Conservation (phyloP, 2,113 vertebrate genomes). For the Mugil cephalus region DNA sequence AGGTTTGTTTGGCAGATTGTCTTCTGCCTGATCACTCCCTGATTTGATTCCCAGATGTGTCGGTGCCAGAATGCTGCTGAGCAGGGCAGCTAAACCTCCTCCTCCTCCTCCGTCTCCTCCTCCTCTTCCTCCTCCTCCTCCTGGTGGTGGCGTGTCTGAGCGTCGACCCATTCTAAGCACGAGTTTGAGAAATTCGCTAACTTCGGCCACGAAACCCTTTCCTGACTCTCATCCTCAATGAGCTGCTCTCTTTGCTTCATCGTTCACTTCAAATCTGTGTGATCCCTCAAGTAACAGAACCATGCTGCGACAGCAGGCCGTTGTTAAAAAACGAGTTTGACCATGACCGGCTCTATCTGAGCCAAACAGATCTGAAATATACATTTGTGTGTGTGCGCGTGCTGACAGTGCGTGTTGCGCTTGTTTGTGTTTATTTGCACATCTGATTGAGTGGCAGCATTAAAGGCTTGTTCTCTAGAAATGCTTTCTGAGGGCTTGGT, state of each 20-base stretch:
- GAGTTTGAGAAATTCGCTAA: constrained; percentile 47
- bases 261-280: constrained; percentile 46
- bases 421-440: constrained; percentile 48
- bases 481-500: constrained; percentile 44
- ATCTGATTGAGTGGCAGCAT: constrained; percentile 55
- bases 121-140: too few species aligned
- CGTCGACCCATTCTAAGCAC: constrained; percentile 43
- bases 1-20: constrained; percentile 53
- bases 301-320: constrained; percentile 51
- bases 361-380: constrained; percentile 45
- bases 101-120: not conserved
- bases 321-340: constrained; percentile 67
- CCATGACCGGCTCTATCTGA: constrained; percentile 50
- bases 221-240: constrained; percentile 43
- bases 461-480: constrained; percentile 37
- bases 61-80: constrained; percentile 48
- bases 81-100: constrained; percentile 11
- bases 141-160: constrained; percentile 11
- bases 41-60: constrained; percentile 65
- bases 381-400: constrained; percentile 14
- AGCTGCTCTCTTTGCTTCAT: constrained; percentile 51
- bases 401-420: not conserved
- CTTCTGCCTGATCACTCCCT: constrained; percentile 32
- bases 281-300: constrained; percentile 48
- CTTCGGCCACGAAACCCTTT: constrained; percentile 42